A percentile compares a stretch with the other conserved stretches of the same genome.
phyloP scores from a whole-genome alignment of 2,797 vertebrate species.

The Hippopotamyrus pictus region DNA sequence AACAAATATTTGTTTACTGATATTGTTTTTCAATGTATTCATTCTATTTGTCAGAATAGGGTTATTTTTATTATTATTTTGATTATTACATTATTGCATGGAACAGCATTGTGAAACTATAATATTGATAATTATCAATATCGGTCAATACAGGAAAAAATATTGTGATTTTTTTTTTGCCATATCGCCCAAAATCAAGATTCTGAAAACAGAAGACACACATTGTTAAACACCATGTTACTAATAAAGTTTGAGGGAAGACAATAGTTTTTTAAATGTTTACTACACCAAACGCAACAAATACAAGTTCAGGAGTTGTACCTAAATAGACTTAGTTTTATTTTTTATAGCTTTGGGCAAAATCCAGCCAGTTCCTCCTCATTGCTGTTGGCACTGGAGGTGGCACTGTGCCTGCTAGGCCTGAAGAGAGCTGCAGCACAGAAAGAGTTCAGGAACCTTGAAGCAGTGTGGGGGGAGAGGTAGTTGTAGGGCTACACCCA shows the following conservation, averaged over 20 bases:
- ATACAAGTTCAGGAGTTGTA: neutral
- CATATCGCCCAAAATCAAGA: neutral
- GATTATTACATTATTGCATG: too few species aligned
- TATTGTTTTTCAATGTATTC: too few species aligned
- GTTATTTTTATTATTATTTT: too few species aligned
- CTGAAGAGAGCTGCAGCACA: slow-evolving; percentile 65
- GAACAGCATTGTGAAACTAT: too few species aligned
- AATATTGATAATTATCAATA: too few species aligned
- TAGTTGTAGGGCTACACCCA: neutral
- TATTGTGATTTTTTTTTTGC: too few species aligned
- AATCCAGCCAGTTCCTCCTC: slow-evolving; percentile 93
- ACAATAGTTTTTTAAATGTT: neutral
- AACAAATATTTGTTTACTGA: too few species aligned
- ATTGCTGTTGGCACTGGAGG: slow-evolving; percentile 74
- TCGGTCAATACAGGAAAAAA: too few species aligned
- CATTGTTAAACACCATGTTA: too few species aligned
- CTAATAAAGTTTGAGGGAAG: neutral
- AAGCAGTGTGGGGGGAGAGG: neutral
- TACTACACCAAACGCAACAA: neutral
- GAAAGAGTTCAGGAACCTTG: neutral
- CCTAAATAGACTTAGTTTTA: neutral
- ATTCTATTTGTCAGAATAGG: too few species aligned
- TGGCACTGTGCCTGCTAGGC: slow-evolving; percentile 53
- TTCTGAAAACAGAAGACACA: neutral
- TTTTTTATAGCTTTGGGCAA: slow-evolving; percentile 74